These are phyloP conservation scores for Hylaeus anthracinus DNA, from an alignment of 1,140 invertebrate genomes.

Conservation along the genomic window DNA sequence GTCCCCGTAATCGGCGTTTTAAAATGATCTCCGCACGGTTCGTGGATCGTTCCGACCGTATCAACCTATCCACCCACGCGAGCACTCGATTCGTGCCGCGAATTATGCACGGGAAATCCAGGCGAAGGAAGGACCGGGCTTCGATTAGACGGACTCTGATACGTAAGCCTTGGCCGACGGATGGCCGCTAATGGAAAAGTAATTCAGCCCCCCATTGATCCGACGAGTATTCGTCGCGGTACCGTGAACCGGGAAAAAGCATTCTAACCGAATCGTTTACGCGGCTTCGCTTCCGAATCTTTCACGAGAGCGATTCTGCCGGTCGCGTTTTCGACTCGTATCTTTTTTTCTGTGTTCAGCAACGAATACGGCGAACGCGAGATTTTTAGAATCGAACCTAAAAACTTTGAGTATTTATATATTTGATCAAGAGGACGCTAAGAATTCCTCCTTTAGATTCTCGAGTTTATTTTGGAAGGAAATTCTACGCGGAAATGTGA, in stretches of 20 bases:
- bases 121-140: constrained; percentile 7
- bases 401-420: too few species aligned
- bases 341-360: too few species aligned
- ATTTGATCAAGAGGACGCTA: too few species aligned
- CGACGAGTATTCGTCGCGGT: constrained; percentile 51
- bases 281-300: neutral
- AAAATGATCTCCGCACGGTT: neutral
- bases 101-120: neutral
- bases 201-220: constrained; percentile 63
- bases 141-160: constrained; percentile 46
- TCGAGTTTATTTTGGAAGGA: too few species aligned
- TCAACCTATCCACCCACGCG: neutral
- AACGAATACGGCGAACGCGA: too few species aligned
- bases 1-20: neutral
- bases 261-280: constrained; percentile 8
- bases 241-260: constrained; percentile 26
- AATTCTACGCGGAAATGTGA: too few species aligned
- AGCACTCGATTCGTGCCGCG: neutral
- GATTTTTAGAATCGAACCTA: too few species aligned
- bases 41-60: neutral
- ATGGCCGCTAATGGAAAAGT: constrained; percentile 65
- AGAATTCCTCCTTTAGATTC: too few species aligned
- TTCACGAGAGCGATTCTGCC: neutral
- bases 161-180: constrained; percentile 7
- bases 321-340: too few species aligned